phyloP scores from a whole-genome alignment of 2,113 vertebrate species.

The Dasyprocta punctata region DNA sequence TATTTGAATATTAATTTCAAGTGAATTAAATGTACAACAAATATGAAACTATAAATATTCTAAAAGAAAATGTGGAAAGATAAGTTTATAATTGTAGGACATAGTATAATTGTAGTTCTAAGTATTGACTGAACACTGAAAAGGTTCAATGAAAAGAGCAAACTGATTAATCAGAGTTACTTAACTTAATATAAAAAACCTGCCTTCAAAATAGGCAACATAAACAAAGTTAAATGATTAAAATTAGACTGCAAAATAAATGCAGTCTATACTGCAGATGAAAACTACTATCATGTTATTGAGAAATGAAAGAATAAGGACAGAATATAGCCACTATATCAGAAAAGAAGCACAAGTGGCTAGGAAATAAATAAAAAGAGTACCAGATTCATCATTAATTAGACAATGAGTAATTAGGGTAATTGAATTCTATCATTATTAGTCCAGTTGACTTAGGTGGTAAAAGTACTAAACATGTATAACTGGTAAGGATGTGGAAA shows the following conservation, averaged over 20 bases:
- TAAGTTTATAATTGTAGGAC: not conserved
- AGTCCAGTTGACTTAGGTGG: not conserved
- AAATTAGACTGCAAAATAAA: not conserved
- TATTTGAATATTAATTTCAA: conserved; percentile 15
- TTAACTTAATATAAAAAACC: not conserved
- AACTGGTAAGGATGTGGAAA: not conserved
- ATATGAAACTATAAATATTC: not conserved
- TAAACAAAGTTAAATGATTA: conserved; percentile 4
- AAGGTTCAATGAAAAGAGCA: not conserved
- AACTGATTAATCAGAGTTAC: not conserved
- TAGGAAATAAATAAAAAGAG: not conserved
- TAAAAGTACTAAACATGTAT: not conserved
- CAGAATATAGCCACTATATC: not conserved
- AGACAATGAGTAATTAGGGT: not conserved
- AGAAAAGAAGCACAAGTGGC: not conserved
- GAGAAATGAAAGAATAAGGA: not conserved
- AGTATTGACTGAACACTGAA: not conserved
- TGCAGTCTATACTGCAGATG: not conserved
- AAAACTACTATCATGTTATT: not conserved
- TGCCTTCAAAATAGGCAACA: not conserved
- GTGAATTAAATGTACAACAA: not conserved
- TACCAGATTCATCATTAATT: not conserved
- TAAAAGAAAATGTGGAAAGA: not conserved
- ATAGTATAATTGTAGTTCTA: not conserved
- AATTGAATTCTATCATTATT: not conserved